phyloP scores from a whole-genome alignment of 1,140 invertebrate genomes.

The Metaphire vulgaris region DNA sequence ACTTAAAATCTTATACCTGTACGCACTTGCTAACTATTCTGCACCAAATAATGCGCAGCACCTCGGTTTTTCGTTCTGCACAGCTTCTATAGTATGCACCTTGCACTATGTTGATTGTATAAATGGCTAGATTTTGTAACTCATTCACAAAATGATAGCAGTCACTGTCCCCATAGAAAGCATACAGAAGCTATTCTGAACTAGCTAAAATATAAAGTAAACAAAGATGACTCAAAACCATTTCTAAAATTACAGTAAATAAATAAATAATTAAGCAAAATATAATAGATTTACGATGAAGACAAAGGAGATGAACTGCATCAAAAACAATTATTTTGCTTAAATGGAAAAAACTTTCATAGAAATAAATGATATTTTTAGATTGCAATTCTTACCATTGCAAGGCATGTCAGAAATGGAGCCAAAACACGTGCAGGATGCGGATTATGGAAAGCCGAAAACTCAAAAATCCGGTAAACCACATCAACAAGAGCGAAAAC shows the following conservation, averaged over 20 bases:
- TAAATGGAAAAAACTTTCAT: background rate
- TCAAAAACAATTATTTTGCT: too few relatives aligned
- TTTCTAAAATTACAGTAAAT: too few relatives aligned
- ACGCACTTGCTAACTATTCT: too few relatives aligned
- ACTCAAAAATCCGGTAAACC: background rate
- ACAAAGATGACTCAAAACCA: background rate
- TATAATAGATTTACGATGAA: background rate
- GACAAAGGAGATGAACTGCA: background rate
- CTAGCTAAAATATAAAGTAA: background rate
- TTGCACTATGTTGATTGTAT: too few relatives aligned
- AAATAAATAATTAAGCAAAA: background rate
- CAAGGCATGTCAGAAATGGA: slow-evolving; percentile 3
- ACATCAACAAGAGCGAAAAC: slow-evolving; percentile 5
- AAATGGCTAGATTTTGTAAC: too few relatives aligned
- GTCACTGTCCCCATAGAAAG: too few relatives aligned
- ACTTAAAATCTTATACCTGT: too few relatives aligned
- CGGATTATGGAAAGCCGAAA: background rate
- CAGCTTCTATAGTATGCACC: too few relatives aligned
- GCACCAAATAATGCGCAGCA: too few relatives aligned
- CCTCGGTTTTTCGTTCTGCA: too few relatives aligned
- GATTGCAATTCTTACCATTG: slow-evolving; percentile 7
- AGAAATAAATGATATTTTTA: background rate
- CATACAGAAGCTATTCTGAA: too few relatives aligned
- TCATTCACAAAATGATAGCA: too few relatives aligned
- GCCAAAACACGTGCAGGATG: slow-evolving; percentile 3